These are phyloP conservation scores for Dicyrtoma fusca DNA, from an alignment of 2,888 invertebrate species.

Conservation along the genomic window DNA sequence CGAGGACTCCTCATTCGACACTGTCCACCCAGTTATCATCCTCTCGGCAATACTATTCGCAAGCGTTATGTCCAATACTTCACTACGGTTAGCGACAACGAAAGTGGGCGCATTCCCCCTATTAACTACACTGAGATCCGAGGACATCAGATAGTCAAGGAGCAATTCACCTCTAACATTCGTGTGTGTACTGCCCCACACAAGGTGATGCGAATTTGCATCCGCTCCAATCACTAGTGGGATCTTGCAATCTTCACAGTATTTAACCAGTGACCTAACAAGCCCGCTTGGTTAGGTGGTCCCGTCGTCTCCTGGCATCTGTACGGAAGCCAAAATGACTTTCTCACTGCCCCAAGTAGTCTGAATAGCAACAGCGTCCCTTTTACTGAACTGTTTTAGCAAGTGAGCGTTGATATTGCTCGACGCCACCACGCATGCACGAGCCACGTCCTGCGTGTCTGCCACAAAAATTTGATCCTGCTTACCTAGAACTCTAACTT, in stretches of 20 bases:
- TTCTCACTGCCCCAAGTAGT: background rate
- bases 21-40: slow-evolving; percentile 35
- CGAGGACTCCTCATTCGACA: slow-evolving; percentile 23
- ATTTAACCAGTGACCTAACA: background rate
- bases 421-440: background rate
- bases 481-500: too few relatives aligned
- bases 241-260: background rate
- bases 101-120: slow-evolving; percentile 4
- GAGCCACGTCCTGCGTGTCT: background rate
- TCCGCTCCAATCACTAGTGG: slow-evolving; percentile 27
- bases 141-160: background rate
- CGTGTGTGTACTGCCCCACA: slow-evolving; percentile 24
- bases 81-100: background rate
- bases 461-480: too few relatives aligned
- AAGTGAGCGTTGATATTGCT: background rate
- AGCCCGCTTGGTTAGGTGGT: background rate
- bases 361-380: background rate
- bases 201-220: slow-evolving; percentile 27
- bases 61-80: slow-evolving; percentile 21
- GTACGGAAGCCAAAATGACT: slow-evolving; percentile 5
- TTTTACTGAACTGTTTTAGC: background rate
- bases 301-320: background rate
- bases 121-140: background rate
- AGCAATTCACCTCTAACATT: slow-evolving; percentile 18
- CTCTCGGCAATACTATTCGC: background rate